These are phyloP conservation scores for Phalacrocorax brasilianus DNA, from an alignment of 2,113 vertebrate species.

Conservation along the genomic window DNA sequence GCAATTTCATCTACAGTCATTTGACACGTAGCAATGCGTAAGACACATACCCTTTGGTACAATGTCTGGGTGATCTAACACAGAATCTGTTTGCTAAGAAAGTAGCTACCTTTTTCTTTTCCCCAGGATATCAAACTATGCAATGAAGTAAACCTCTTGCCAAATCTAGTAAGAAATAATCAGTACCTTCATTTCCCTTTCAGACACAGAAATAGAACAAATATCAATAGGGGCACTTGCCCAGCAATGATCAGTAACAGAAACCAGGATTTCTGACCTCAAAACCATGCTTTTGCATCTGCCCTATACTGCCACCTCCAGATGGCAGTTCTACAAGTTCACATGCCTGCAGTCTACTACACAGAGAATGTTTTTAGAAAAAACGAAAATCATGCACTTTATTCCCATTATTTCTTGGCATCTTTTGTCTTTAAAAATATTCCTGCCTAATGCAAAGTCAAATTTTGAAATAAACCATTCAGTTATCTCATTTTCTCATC, in stretches of 20 bases:
- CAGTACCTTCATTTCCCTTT: background rate
- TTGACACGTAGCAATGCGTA: background rate
- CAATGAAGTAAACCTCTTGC: background rate
- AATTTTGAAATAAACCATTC: background rate
- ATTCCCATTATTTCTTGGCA: background rate
- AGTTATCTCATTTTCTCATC: background rate
- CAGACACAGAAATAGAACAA: background rate
- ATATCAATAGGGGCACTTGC: background rate
- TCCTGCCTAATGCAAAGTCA: background rate
- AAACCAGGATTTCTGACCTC: background rate
- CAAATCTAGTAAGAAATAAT: background rate
- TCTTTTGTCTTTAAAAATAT: background rate
- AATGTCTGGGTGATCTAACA: background rate
- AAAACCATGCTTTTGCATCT: background rate
- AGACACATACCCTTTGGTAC: background rate
- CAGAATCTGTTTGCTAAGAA: background rate
- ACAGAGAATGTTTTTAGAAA: background rate
- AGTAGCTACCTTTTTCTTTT: background rate
- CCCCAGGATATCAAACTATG: background rate
- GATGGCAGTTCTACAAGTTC: background rate
- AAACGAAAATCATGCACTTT: background rate
- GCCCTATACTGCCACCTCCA: background rate
- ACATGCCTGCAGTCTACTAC: background rate
- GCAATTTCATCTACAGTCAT: background rate
- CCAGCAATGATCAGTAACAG: background rate